These are phyloP conservation scores for Corythoichthys haematopterus DNA, from an alignment of 2,113 vertebrate species.

Conservation along the genomic window DNA sequence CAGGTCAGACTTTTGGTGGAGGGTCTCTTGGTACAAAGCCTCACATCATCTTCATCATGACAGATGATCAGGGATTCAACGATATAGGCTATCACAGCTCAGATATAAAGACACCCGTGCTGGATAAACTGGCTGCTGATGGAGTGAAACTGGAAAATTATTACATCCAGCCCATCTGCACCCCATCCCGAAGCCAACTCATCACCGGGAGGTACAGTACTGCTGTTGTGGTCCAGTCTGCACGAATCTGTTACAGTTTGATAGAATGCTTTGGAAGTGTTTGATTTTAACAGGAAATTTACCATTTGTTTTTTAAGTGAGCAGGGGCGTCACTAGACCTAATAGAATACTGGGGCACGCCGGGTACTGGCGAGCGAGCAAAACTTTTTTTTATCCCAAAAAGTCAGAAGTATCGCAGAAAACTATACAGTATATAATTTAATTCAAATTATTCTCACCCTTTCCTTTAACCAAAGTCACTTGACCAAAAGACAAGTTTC, in stretches of 20 bases:
- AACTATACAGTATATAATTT: too few relatives aligned
- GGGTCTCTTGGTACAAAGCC: conserved; percentile 57
- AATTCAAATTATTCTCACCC: too few relatives aligned
- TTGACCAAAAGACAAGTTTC: too few relatives aligned
- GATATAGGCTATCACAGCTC: conserved; percentile 92
- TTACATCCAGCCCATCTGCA: conserved; percentile 97
- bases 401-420: too few relatives aligned
- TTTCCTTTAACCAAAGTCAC: too few relatives aligned
- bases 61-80: conserved; percentile 94
- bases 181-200: conserved; percentile 91
- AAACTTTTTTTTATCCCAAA: too few relatives aligned
- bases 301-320: background rate
- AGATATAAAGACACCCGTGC: conserved; percentile 86
- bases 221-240: too few relatives aligned
- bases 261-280: too few relatives aligned
- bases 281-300: background rate
- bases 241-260: background rate
- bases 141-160: conserved; percentile 97
- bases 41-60: conserved; percentile 95
- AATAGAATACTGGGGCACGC: too few relatives aligned
- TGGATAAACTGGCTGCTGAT: conserved; percentile 89
- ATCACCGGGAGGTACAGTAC: conserved; percentile 89
- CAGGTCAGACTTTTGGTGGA: conserved; percentile 39
- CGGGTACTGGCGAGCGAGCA: too few relatives aligned
- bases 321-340: too few relatives aligned